Evolutionary conservation across 2,888 invertebrate genomes (phyloP), one percentile per base, ranked within the genome.

Genomic region (Caenorhabditis doughertyi): DNA sequence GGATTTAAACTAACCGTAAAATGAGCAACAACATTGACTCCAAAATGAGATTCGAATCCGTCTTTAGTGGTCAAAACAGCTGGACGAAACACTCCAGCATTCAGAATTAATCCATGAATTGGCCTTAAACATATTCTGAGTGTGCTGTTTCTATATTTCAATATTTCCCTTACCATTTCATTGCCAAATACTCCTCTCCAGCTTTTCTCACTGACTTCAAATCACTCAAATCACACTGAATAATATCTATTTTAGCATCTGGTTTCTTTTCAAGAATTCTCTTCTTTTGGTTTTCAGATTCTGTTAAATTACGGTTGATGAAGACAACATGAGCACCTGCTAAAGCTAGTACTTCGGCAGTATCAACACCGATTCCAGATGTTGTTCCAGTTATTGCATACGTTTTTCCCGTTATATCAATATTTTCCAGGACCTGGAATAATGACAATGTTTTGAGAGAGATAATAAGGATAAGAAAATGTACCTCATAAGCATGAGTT

Each of bases 1-100:
- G 9, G 32, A 7, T 32, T 32, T 18, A 21, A 21, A 49, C 23
- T 25, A 7, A 72, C 53, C 32, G 68, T 53, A 65, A 87, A 89
- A 89, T 96, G 96, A 7, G 95, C 94, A 65, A 97, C 93, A 92
- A 96, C 95, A 92, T 96, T 97, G 0, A 97, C 95, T 94, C 91
- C 93, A 89, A 93, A 93, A 35, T 92, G 93, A 21, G 88, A 81
- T 86, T 94, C 94, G 65, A 92, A 91, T 13, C 92, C 92, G 87
- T 94, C 93, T 60, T 92, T 88, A 2, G 93, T 93, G 42, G 87
- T 56, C 27, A 82, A 83, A 16, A 89, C 86, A 81, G 91, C 91
- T 4, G 92, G 83, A 13, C 92, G 92, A 87, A 93, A 92, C 23
- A 93, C 92, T 5, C 92, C 94, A n/a, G 94, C 94, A 90, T 94